Base-by-base conservation (phyloP, 2,888 invertebrate genomes). In the Horisme vitalbata region DNA sequence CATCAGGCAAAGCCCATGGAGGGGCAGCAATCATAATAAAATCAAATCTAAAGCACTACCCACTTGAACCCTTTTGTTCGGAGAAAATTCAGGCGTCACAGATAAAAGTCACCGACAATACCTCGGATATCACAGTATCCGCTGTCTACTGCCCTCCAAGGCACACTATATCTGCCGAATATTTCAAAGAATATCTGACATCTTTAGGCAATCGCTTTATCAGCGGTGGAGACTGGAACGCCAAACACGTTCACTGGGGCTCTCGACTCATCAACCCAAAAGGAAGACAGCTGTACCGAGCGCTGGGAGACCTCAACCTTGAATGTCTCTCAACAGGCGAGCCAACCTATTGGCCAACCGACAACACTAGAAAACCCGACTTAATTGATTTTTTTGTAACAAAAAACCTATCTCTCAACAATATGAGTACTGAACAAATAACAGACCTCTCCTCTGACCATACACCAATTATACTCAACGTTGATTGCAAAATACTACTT, bases 1-100 rank as follows among this genome's bases (percentile, higher is more conserved):
- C 23, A 8, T 23, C 23, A 3, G 56, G 57, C 1, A 61, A 50
- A 6, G 26, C 26, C 1, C 61, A 63, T 27, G 63, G 53, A 15
- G 59, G 61, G 24, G 14, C 9, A 12, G 47, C 52, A 7, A 56
- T 57, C 33, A 35, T 61, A 2, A 38, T 60, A 10, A 26, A 23
- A n/a, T 23, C 23, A 23, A 23, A 23, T 5, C 5, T 15, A 15
- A 15, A 15, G 5, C 15, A 15, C 5, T 15, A 15, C 15, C 5
- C 5, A 5, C 2, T 23, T 7, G 23, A 23, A 23, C 2, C 23
- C 3, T n/a, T 23, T 2, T 23, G 8, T 8, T 6, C 15, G 15
- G 15, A 15, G 15, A 15, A 15, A 15, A 15, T 18, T 6, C 1
- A 18, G 18, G 18, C 2, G n/a, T n/a, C 18, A 5, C 18, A 18